Base-by-base conservation (phyloP, 2,797 vertebrate species). In the Cirrhinus mrigala region DNA sequence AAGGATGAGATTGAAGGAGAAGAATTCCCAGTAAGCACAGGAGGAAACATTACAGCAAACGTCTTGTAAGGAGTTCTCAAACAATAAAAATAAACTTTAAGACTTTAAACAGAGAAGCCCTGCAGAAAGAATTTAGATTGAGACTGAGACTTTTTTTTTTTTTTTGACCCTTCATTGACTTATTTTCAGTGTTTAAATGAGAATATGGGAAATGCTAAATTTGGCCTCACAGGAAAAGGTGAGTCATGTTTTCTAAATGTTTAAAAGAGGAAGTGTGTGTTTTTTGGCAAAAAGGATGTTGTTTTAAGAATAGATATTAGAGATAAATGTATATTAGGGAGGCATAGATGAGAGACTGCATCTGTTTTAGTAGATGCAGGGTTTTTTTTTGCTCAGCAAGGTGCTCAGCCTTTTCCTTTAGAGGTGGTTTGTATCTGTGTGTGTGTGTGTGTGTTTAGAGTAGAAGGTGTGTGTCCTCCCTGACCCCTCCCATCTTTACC, bases 1-100 rank as follows among this genome's bases (percentile, higher is more conserved):
- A 56, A 27, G 50, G 73, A 12, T 33, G 50, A 8, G 27, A 22
- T 84, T 91, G 87, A 88, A 86, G 73, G 81, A 22, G 66, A 40
- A 89, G 83, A 92, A 90, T 87, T 84, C 87, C 83, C 75, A 80
- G 15, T 89, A 86, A 62, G 87, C 69, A 44, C 88, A 89, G 79
- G 83, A 89, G 58, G 24, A 70, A 56, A 29, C 27, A 52, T 33
- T 24, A 62, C 64, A 77, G 50, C n/a, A 46, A 29, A 64, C 8
- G 2, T 60, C n/a, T 44, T 77, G 14, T 12, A 16, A 60, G 11
- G 11, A 52, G 78, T 52, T 68, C 3, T 80, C 46, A 56, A 69
- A 73, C 52, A 73, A 73, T 58, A 18, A 27, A 58, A 81, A n/a
- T 62, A 9, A 3, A 33, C 64, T 74, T 62, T 48, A 66, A 33